Evolutionary conservation across 2,797 vertebrate genomes (phyloP), one percentile per base, ranked within the genome.

Genomic region (Lepus townsendii): DNA sequence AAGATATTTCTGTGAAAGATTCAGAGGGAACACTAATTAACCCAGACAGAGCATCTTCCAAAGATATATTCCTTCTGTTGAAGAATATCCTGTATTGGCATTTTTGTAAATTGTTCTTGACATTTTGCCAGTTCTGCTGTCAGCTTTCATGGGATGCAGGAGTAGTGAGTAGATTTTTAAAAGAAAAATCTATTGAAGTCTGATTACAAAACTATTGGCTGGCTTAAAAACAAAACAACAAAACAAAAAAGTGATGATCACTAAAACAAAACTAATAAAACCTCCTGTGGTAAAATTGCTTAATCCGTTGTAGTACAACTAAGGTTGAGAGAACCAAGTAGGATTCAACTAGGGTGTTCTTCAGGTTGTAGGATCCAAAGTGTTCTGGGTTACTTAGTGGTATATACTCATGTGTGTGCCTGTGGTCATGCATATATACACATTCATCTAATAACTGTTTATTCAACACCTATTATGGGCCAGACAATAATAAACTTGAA

Each of bases 21-120:
- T 97, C 88, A 78, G 10, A 95, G 80, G 94, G 96, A 97, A 96
- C 97, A 90, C 52, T 94, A 98, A 97, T 97, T 96, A 98, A 97
- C 68, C 19, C 89, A 95, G 79, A 96, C n/a, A 94, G 96, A 88
- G 93, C 79, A 90, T 88, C 90, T 97, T 96, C 93, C 73, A 95
- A 93, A 92, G 62, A 92, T 57, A 50, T 47, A 96, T 95, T 95
- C 71, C 89, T 97, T 96, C 96, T 97, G 90, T 65, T 78, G 86
- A 95, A 66, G 90, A 97, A 96, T 97, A 91, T 75, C n/a, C 95
- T 97, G 93, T 95, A 96, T 95, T 96, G 96, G 83, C 97, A 97
- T 97, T 97, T 96, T 94, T 96, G 73, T 78, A 87, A 93, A 97
- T 87, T 5, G 66, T 97, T 96, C 95, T 97, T 96, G 97, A 96